A percentile compares a stretch with the other conserved stretches of the same genome.
Conservation (phyloP, 2,113 vertebrate species). For the Gobio gobio region DNA sequence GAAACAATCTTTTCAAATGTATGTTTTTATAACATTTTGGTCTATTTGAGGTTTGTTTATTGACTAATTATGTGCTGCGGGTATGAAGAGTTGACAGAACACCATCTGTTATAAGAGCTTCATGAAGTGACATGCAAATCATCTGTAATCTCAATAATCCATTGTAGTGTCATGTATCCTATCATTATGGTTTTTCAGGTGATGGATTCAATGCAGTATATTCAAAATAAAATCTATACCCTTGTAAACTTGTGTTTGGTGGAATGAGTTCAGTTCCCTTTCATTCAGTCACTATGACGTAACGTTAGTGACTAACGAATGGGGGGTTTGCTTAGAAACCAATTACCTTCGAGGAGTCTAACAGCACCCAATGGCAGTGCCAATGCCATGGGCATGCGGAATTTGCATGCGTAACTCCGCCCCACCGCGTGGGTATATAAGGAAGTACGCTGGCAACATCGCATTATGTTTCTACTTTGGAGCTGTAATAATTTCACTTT, state of each 20-base stretch:
- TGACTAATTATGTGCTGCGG: constrained; percentile 1
- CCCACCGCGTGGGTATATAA: too few relatives aligned
- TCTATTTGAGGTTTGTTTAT: not conserved
- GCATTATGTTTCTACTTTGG: too few relatives aligned
- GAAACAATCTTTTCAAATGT: not conserved
- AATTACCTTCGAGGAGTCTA: too few relatives aligned
- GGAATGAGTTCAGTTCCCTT: not conserved
- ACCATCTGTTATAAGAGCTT: not conserved
- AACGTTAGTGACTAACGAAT: too few relatives aligned
- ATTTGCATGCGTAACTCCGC: too few relatives aligned
- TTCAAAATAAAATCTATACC: constrained; percentile 1
- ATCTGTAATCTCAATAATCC: not conserved
- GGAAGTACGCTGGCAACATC: too few relatives aligned
- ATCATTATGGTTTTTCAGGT: not conserved
- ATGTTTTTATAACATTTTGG: not conserved
- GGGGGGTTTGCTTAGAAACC: too few relatives aligned
- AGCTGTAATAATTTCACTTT: too few relatives aligned
- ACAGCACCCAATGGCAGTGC: too few relatives aligned
- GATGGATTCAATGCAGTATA: constrained; percentile 1
- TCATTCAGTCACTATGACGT: too few relatives aligned
- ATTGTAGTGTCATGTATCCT: not conserved
- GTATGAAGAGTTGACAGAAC: not conserved
- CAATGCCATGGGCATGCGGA: too few relatives aligned
- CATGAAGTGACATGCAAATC: constrained; percentile 6
- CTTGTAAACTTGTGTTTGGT: not conserved